These are phyloP conservation scores for Nibea albiflora DNA, from an alignment of 2,113 vertebrate genomes.

Conservation along the genomic window DNA sequence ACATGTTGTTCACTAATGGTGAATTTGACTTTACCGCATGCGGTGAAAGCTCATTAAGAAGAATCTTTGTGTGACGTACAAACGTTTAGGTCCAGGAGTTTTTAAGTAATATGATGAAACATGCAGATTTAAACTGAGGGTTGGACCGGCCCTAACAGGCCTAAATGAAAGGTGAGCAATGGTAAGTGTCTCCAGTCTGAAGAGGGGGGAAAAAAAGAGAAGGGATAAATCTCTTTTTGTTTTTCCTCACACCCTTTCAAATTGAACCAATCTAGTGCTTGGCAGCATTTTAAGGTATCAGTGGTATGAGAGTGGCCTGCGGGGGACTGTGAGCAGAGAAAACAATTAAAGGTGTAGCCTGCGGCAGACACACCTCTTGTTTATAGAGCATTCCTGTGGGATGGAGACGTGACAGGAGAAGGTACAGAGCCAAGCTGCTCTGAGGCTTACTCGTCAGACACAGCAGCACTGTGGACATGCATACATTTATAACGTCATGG, in stretches of 20 bases:
- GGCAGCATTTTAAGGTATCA: conserved; percentile 70
- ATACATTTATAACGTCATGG: conserved; percentile 25
- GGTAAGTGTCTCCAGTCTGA: conserved; percentile 53
- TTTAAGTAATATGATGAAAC: conserved; percentile 24
- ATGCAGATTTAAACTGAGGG: conserved; percentile 30
- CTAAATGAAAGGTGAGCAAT: conserved; percentile 49
- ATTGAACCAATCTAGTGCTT: conserved; percentile 71
- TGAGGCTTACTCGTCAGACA: conserved; percentile 44
- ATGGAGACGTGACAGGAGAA: conserved; percentile 66
- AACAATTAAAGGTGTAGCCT: conserved; percentile 79
- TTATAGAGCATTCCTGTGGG: conserved; percentile 77
- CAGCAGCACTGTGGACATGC: conserved; percentile 23
- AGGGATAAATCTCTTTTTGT: conserved; percentile 63
- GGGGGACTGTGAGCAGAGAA: conserved; percentile 69
- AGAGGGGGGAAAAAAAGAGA: neutral
- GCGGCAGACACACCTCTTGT: conserved; percentile 74
- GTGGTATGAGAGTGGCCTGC: conserved; percentile 58
- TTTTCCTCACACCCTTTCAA: conserved; percentile 58
- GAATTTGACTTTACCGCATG: neutral
- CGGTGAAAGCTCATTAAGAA: conserved; percentile 8
- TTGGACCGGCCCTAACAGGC: conserved; percentile 58
- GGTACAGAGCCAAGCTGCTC: conserved; percentile 56
- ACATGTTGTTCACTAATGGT: neutral
- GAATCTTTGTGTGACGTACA: neutral
- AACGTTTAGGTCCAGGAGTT: conserved; percentile 4